phyloP scores from a whole-genome alignment of 2,797 vertebrate genomes.

The Okamejei kenojei region DNA sequence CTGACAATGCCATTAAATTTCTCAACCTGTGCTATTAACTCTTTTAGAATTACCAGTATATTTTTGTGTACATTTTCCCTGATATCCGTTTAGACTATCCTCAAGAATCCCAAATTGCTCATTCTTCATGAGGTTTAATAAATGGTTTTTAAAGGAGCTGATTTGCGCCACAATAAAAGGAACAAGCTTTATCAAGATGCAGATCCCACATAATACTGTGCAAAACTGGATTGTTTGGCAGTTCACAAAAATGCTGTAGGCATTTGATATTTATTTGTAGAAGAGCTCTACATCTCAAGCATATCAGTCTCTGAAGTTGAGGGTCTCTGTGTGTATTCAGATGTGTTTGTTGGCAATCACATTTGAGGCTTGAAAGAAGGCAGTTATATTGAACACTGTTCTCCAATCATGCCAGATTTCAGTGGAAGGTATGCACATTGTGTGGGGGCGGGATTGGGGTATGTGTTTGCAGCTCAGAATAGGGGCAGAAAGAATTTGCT shows the following conservation, averaged over 20 bases:
- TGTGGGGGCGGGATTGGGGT: too few relatives aligned
- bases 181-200: not conserved
- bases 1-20: not conserved
- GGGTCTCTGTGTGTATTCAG: too few relatives aligned
- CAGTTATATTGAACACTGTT: not conserved
- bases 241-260: not conserved
- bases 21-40: not conserved
- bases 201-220: not conserved
- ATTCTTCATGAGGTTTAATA: not conserved
- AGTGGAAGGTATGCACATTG: not conserved
- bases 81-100: not conserved
- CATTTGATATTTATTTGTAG: not conserved
- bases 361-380: not conserved
- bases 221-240: not conserved
- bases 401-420: not conserved
- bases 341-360: not conserved
- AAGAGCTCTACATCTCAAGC: not conserved
- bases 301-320: too few relatives aligned
- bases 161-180: not conserved
- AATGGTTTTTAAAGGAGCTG: not conserved
- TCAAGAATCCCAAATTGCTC: too few relatives aligned
- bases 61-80: not conserved
- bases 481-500: too few relatives aligned
- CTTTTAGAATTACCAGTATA: not conserved
- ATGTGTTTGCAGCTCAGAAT: too few relatives aligned